Evolutionary conservation across 2,113 vertebrate genomes (phyloP).

Genomic region (Haliaeetus leucogaster): DNA sequence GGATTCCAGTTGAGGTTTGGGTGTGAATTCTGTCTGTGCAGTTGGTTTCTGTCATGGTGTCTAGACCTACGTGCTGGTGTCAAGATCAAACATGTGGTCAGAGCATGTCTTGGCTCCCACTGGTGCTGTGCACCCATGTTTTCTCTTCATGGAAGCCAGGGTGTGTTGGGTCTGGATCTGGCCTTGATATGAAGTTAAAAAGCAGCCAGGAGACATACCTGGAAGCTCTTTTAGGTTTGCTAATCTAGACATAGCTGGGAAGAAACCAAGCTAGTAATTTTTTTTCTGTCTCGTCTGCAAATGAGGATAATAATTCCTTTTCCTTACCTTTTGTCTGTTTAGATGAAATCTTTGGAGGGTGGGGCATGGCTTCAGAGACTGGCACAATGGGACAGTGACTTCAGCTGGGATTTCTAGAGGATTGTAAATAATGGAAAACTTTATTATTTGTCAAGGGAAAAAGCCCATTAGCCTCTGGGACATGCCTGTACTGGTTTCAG

Average conservation of each 20-base stretch:
- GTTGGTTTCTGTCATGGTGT: not conserved
- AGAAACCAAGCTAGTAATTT: not conserved
- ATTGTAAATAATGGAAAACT: not conserved
- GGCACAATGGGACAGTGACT: not conserved
- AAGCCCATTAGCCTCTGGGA: not conserved
- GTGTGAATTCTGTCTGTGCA: not conserved
- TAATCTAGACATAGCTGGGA: not conserved
- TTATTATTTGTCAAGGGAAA: not conserved
- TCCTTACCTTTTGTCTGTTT: not conserved
- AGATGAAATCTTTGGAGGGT: not conserved
- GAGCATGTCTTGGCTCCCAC: accelerated
- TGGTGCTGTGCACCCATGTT: accelerated
- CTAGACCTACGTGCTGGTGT: not conserved
- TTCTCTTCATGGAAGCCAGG: not conserved
- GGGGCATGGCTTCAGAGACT: not conserved
- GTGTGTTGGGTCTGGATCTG: not conserved
- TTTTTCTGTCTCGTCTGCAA: not conserved
- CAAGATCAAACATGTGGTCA: not conserved
- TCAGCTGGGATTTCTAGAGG: not conserved
- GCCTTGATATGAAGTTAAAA: not conserved
- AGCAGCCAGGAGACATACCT: not conserved
- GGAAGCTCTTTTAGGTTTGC: not conserved
- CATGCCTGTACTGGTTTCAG: not conserved
- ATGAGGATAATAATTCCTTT: slow-evolving; percentile 19
- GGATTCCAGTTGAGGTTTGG: not conserved